These are phyloP conservation scores for Chrysotoxum bicinctum DNA, from an alignment of 2,888 invertebrate genomes.

Conservation along the genomic window DNA sequence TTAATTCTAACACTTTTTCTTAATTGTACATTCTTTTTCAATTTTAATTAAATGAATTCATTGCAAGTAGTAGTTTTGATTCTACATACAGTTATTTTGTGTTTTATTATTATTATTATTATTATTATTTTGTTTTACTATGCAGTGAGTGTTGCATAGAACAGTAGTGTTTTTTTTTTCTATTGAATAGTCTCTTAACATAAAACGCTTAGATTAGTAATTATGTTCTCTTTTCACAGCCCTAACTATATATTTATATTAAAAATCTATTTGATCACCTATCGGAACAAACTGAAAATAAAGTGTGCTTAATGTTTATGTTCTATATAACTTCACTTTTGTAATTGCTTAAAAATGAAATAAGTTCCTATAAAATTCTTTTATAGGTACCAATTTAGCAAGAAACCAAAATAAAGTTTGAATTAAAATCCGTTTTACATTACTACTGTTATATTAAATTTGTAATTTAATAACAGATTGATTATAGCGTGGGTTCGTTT, in stretches of 20 bases:
- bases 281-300: slow-evolving; percentile 19
- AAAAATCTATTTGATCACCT: slow-evolving; percentile 53
- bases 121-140: slow-evolving; percentile 10
- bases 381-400: slow-evolving; percentile 12
- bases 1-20: slow-evolving; percentile 47
- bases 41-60: slow-evolving; percentile 23
- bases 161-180: slow-evolving; percentile 37
- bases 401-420: slow-evolving; percentile 48
- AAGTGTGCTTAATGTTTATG: neutral
- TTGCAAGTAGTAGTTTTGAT: slow-evolving; percentile 28
- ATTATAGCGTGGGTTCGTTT: slow-evolving; percentile 63
- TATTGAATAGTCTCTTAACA: slow-evolving; percentile 69
- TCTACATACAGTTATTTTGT: slow-evolving; percentile 22
- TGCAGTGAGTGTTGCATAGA: slow-evolving; percentile 56
- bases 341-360: slow-evolving; percentile 34
- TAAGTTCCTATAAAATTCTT: slow-evolving; percentile 7
- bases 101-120: slow-evolving; percentile 4
- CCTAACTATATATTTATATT: slow-evolving; percentile 65
- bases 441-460: slow-evolving; percentile 22
- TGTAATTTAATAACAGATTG: slow-evolving; percentile 51
- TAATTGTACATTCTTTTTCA: slow-evolving; percentile 24
- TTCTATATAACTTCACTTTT: slow-evolving; percentile 15
- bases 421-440: slow-evolving; percentile 27
- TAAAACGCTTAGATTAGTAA: slow-evolving; percentile 71
- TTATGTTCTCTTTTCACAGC: slow-evolving; percentile 73